Conservation (phyloP, 2,797 vertebrate species). For the Ptychadena robeensis region DNA sequence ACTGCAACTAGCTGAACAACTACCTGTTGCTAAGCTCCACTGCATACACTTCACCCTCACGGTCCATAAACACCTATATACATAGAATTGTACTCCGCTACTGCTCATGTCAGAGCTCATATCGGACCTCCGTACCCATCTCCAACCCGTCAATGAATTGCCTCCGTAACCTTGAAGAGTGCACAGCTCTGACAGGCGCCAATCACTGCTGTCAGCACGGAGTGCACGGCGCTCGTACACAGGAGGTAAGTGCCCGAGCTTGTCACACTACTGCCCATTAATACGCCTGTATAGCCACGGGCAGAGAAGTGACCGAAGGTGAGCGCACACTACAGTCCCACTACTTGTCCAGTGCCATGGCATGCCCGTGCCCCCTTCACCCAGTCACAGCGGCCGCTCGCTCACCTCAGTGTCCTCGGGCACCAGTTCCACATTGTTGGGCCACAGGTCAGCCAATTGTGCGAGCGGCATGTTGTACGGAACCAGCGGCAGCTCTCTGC, state of each 20-base stretch:
- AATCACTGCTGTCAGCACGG: neutral
- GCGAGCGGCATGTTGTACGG: slow-evolving; percentile 50
- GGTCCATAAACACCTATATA: too few species aligned
- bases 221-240: too few species aligned
- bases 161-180: neutral
- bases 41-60: too few species aligned
- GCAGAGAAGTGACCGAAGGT: neutral
- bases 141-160: neutral
- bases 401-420: slow-evolving; percentile 57
- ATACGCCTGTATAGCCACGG: neutral
- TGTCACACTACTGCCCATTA: too few species aligned
- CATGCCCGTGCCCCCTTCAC: too few species aligned
- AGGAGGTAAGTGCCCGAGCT: neutral
- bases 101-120: neutral
- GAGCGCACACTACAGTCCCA: neutral
- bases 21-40: slow-evolving; percentile 14
- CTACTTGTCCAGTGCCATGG: neutral
- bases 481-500: neutral
- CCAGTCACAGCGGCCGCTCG: neutral
- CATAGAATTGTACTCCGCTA: too few species aligned
- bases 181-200: neutral
- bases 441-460: slow-evolving; percentile 52
- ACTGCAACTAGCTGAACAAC: neutral
- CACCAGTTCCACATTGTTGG: slow-evolving; percentile 49
- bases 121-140: neutral